phyloP scores from a whole-genome alignment of 2,888 invertebrate genomes.

The Hirtodrosophila alboralis region DNA sequence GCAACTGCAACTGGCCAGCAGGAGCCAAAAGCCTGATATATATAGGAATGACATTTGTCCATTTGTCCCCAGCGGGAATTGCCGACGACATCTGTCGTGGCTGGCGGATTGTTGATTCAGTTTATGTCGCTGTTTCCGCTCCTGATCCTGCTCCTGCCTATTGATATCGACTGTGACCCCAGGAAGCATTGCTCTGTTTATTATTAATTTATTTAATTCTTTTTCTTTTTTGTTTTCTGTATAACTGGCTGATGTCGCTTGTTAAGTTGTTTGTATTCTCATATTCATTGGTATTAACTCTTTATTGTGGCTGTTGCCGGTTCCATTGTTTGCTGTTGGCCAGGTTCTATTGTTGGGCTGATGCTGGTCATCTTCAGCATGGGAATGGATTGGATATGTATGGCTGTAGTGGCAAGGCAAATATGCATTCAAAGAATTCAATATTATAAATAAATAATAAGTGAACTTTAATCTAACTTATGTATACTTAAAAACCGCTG shows the following conservation, averaged over 20 bases:
- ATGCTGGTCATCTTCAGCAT: slow-evolving; percentile 31
- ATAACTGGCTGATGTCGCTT: slow-evolving; percentile 48
- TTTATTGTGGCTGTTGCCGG: slow-evolving; percentile 27
- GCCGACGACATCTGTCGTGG: slow-evolving; percentile 6
- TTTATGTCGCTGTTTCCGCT: slow-evolving; percentile 22
- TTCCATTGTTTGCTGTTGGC: slow-evolving; percentile 16
- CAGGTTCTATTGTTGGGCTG: slow-evolving; percentile 3
- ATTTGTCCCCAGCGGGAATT: slow-evolving; percentile 6
- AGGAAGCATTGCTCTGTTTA: slow-evolving; percentile 65
- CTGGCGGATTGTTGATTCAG: slow-evolving; percentile 8
- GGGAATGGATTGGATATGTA: neutral
- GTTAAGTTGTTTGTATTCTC: slow-evolving; percentile 38
- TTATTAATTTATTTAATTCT: too few species aligned
- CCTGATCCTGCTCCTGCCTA: slow-evolving; percentile 43
- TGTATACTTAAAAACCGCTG: too few species aligned
- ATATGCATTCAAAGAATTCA: slow-evolving; percentile 16
- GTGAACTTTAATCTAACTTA: neutral
- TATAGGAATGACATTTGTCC: slow-evolving; percentile 56
- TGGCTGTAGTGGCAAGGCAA: slow-evolving; percentile 27
- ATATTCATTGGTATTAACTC: slow-evolving; percentile 54
- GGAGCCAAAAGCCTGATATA: slow-evolving; percentile 68
- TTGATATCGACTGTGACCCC: slow-evolving; percentile 62
- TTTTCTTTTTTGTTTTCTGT: too few species aligned
- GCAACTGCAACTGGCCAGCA: slow-evolving; percentile 39
- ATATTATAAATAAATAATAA: neutral